A percentile compares a stretch with the other conserved stretches of the same genome.
Conservation (phyloP, 2,113 vertebrate species). For the Eulemur macaco region DNA sequence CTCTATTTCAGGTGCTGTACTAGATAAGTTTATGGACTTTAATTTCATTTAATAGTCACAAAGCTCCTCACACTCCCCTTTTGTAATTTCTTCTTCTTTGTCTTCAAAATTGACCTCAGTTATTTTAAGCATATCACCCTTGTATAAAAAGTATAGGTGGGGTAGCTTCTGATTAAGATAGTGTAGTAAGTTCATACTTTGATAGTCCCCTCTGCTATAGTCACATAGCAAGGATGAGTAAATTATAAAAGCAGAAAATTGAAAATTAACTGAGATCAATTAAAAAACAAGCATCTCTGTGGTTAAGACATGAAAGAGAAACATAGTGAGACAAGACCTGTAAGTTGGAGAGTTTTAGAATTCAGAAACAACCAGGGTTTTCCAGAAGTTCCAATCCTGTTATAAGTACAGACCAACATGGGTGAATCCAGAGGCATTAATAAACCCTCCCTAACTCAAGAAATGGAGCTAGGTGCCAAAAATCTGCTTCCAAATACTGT, state of each 20-base stretch:
- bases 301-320: background rate
- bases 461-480: background rate
- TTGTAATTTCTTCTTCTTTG: background rate
- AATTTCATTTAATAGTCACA: background rate
- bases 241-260: background rate
- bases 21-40: background rate
- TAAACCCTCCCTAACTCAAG: background rate
- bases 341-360: background rate
- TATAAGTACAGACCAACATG: background rate
- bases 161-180: background rate
- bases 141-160: background rate
- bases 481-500: background rate
- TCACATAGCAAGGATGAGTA: background rate
- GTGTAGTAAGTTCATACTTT: background rate
- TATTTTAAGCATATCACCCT: background rate
- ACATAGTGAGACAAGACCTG: background rate
- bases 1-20: background rate
- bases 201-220: background rate
- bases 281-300: background rate
- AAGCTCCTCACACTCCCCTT: background rate
- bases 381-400: background rate
- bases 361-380: background rate
- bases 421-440: background rate
- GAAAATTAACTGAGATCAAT: background rate
- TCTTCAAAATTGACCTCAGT: background rate